Conservation (phyloP, 2,888 invertebrate genomes). For the Andrena camellia region DNA sequence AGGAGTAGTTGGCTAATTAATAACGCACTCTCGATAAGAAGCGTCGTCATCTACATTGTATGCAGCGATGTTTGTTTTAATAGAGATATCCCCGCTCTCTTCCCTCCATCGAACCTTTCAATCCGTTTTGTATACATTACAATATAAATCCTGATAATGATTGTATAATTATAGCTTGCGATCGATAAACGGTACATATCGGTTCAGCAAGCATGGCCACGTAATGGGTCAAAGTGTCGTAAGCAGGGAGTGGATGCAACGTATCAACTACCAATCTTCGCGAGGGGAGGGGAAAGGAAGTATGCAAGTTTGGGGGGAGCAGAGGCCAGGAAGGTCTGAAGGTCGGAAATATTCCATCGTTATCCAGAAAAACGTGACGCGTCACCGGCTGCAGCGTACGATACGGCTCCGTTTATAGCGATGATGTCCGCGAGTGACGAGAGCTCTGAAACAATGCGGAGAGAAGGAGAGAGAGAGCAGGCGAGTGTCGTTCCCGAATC, state of each 20-base stretch:
- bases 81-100: background rate
- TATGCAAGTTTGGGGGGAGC: conserved; percentile 1
- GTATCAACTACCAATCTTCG: background rate
- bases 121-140: background rate
- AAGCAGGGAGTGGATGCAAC: background rate
- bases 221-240: conserved; percentile 20
- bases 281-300: background rate
- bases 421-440: conserved; percentile 47
- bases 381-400: conserved; percentile 48
- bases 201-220: background rate
- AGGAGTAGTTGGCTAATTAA: too few relatives aligned
- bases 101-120: background rate
- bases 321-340: conserved; percentile 47
- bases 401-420: conserved; percentile 58
- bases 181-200: conserved; percentile 10
- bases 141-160: background rate
- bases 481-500: background rate
- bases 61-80: too few relatives aligned
- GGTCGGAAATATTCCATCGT: conserved; percentile 50
- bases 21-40: too few relatives aligned
- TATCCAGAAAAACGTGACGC: conserved; percentile 42
- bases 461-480: background rate
- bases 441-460: conserved; percentile 38
- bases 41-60: too few relatives aligned
- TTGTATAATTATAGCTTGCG: background rate